Evolutionary conservation across 1,140 invertebrate species (phyloP).

Genomic region (Leptestheria dahalacensis): DNA sequence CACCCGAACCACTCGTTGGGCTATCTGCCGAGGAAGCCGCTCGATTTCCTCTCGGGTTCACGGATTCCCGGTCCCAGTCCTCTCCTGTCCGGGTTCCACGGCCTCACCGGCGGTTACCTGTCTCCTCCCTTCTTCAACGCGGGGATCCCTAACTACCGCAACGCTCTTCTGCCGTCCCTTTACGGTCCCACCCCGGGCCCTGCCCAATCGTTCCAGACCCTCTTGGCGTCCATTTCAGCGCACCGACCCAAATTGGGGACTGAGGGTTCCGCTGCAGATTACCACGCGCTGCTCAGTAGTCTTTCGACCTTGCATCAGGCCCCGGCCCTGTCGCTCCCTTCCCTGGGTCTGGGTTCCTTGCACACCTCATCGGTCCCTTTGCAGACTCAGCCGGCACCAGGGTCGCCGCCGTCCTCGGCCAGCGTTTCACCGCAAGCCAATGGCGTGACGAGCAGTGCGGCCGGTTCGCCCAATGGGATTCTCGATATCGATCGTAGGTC

Average conservation of each 20-base stretch:
- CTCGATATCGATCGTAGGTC: constrained; percentile 55
- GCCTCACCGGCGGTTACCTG: constrained; percentile 39
- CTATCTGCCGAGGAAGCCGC: constrained; percentile 57
- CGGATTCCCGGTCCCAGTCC: constrained; percentile 43
- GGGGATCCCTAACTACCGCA: constrained; percentile 16
- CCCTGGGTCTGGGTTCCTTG: not conserved
- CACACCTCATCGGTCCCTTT: constrained; percentile 8
- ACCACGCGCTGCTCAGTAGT: constrained; percentile 17
- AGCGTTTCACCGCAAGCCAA: constrained; percentile 13
- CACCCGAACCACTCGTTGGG: constrained; percentile 38
- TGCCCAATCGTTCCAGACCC: constrained; percentile 59
- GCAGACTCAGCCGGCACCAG: not conserved
- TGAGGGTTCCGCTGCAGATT: constrained; percentile 18
- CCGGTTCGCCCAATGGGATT: constrained; percentile 9
- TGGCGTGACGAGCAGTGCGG: not conserved
- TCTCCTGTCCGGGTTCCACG: constrained; percentile 33
- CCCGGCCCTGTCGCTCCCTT: constrained; percentile 22
- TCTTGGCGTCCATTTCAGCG: constrained; percentile 62
- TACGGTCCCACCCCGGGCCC: constrained; percentile 15
- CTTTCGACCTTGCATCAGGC: constrained; percentile 24
- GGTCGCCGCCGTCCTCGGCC: constrained; percentile 10
- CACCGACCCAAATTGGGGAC: constrained; percentile 38
- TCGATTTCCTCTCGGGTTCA: constrained; percentile 37
- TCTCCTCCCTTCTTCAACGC: constrained; percentile 24
- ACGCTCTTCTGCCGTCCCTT: constrained; percentile 9